A percentile compares a stretch with the other conserved stretches of the same genome.
These are phyloP conservation scores for Parasteatoda lunata DNA, from an alignment of 2,888 invertebrate genomes.

Conservation along the genomic window DNA sequence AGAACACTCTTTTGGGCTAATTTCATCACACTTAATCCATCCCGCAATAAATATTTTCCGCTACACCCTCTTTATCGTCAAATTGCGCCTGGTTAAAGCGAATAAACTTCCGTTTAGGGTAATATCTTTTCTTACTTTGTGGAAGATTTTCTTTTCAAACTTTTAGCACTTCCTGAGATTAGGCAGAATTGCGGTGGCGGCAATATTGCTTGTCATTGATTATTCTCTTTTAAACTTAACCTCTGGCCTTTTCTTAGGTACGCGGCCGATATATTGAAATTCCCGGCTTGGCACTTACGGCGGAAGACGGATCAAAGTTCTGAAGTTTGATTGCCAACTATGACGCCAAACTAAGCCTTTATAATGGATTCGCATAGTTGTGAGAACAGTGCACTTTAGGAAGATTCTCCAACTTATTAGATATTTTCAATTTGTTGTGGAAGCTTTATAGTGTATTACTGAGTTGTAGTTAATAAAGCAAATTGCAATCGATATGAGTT, in stretches of 20 bases:
- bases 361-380: too few relatives aligned
- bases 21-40: not conserved
- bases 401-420: too few relatives aligned
- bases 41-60: not conserved
- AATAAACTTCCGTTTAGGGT: not conserved
- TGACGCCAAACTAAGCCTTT: too few relatives aligned
- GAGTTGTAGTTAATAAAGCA: too few relatives aligned
- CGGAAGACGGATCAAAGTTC: too few relatives aligned
- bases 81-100: not conserved
- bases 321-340: not conserved
- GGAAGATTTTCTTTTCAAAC: not conserved
- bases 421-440: too few relatives aligned
- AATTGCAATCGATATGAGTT: too few relatives aligned
- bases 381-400: too few relatives aligned
- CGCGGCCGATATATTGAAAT: not conserved
- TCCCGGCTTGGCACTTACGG: not conserved
- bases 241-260: not conserved
- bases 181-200: not conserved
- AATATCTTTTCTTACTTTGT: not conserved
- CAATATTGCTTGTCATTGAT: not conserved
- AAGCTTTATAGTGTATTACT: too few relatives aligned
- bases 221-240: not conserved
- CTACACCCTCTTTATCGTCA: not conserved
- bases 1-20: not conserved
- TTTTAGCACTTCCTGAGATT: conserved; percentile 5